Evolutionary conservation across 2,888 invertebrate genomes (phyloP).

Genomic region (Dynastes maya): DNA sequence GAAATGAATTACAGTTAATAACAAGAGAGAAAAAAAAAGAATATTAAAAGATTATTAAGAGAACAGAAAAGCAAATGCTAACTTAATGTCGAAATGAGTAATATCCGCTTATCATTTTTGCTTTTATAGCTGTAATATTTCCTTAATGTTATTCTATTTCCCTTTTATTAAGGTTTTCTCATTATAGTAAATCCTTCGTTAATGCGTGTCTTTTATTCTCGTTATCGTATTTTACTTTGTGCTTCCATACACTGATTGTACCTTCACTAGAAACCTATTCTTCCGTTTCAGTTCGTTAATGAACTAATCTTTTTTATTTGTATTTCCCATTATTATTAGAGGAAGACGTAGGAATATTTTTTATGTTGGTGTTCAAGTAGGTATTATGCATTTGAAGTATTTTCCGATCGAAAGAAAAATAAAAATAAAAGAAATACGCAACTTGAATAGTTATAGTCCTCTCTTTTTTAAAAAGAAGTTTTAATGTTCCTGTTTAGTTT

Average conservation of each 20-base stretch:
- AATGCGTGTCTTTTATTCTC: neutral
- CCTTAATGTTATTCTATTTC: neutral
- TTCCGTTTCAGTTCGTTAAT: neutral
- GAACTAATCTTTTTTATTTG: neutral
- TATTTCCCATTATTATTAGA: too few relatives aligned
- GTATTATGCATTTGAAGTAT: too few relatives aligned
- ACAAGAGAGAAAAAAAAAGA: too few relatives aligned
- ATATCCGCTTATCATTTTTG: neutral
- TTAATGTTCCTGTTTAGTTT: neutral
- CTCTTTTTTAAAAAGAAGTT: neutral
- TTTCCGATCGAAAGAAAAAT: too few relatives aligned
- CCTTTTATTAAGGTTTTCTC: neutral
- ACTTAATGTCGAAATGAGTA: neutral
- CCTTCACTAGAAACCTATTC: neutral
- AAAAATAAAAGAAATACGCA: too few relatives aligned
- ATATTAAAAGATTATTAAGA: too few relatives aligned
- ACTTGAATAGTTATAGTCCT: too few relatives aligned
- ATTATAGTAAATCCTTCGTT: neutral
- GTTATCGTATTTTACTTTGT: neutral
- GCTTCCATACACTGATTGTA: neutral
- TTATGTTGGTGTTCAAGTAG: too few relatives aligned
- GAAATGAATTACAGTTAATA: too few relatives aligned
- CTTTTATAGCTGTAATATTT: neutral
- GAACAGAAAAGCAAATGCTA: too few relatives aligned
- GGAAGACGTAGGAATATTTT: too few relatives aligned